Percentiles rank a stretch among this genome's conserved stretches.
phyloP scores from a whole-genome alignment of 1,140 invertebrate species.

The Popillia japonica region DNA sequence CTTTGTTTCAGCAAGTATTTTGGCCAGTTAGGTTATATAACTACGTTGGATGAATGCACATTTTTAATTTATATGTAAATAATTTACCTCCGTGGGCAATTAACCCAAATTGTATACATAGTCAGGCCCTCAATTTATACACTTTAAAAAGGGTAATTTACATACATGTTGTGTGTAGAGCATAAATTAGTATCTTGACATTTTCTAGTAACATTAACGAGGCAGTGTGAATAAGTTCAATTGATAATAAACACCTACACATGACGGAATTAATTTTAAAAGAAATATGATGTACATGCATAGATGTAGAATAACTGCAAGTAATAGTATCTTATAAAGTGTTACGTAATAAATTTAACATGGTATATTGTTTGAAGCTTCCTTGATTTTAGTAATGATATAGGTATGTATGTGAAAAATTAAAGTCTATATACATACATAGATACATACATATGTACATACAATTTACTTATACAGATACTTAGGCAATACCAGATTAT shows the following conservation, averaged over 20 bases:
- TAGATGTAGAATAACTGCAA: neutral
- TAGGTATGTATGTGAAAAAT: too few species aligned
- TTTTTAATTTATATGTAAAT: neutral
- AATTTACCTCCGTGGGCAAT: neutral
- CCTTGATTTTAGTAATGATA: neutral
- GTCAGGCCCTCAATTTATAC: neutral
- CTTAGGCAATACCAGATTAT: too few species aligned
- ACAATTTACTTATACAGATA: too few species aligned
- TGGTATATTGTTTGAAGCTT: too few species aligned
- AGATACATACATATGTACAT: too few species aligned
- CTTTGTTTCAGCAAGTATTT: too few species aligned
- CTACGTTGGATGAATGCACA: neutral
- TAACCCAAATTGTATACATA: neutral
- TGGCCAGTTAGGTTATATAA: neutral
- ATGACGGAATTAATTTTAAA: neutral
- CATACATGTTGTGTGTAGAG: neutral
- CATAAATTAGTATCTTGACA: conserved; percentile 23
- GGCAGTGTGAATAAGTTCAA: conserved; percentile 2
- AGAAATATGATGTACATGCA: neutral
- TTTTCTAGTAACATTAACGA: conserved; percentile 14
- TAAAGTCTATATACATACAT: too few species aligned
- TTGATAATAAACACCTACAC: neutral
- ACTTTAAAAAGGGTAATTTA: neutral
- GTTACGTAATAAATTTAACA: too few species aligned
- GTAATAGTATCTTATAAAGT: too few species aligned